Conservation (phyloP, 2,888 invertebrate genomes). For the Torymus tubicola region DNA sequence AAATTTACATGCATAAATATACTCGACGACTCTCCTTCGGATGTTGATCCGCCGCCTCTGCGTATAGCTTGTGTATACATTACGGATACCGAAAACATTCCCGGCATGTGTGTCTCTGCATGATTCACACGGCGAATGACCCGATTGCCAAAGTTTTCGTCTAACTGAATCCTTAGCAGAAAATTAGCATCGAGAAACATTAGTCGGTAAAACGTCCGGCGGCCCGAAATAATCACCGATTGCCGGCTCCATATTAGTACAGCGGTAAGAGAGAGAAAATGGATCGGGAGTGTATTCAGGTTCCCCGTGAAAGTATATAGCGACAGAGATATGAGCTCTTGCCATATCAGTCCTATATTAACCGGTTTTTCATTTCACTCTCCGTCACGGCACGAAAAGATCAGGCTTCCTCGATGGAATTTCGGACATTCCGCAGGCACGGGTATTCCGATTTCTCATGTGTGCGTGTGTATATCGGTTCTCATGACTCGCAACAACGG, state of each 20-base stretch:
- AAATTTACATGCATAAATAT: conserved; percentile 33
- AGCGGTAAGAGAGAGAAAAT: too few species aligned
- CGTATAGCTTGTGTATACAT: too few species aligned
- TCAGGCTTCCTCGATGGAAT: conserved; percentile 2
- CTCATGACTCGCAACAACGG: too few species aligned
- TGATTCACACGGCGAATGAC: neutral
- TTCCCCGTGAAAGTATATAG: conserved; percentile 38
- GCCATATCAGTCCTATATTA: conserved; percentile 26
- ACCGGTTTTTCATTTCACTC: conserved; percentile 49
- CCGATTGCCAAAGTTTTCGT: conserved; percentile 8
- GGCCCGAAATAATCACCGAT: too few species aligned
- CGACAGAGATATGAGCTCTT: conserved; percentile 9
- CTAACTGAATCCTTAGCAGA: conserved; percentile 11
- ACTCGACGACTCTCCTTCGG: too few species aligned
- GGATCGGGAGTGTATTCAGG: conserved; percentile 4
- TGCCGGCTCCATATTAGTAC: too few species aligned
- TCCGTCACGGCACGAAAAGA: conserved; percentile 25
- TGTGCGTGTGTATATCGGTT: too few species aligned
- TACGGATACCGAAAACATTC: too few species aligned
- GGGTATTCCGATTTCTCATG: too few species aligned
- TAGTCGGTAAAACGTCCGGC: too few species aligned
- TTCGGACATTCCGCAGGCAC: conserved; percentile 1
- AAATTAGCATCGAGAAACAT: conserved; percentile 3
- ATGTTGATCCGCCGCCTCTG: too few species aligned
- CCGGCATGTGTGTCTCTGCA: too few species aligned